Evolutionary conservation across 92 coral and sea anemone species (phyloP).

Genomic region (Bergia sp.): DNA sequence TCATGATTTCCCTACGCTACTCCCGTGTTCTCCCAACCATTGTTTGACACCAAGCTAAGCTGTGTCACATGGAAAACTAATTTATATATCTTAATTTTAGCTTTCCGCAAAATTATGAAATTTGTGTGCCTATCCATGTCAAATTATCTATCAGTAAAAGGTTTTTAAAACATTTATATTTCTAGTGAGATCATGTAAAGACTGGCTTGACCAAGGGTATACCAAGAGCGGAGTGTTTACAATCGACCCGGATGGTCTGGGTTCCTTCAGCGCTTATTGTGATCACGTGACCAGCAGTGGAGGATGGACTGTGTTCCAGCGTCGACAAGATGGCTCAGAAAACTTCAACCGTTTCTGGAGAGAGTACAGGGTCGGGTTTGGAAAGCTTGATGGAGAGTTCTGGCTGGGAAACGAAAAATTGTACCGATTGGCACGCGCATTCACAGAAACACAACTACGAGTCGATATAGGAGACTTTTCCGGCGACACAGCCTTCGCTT

Average conservation of each 20-base stretch:
- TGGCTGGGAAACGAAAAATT: conserved; percentile 48
- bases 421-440: conserved; percentile 22
- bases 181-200: conserved; percentile 33
- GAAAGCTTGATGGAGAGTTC: conserved; percentile 30
- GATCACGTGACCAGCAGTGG: conserved; percentile 38
- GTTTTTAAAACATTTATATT: background rate
- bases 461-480: conserved; percentile 14
- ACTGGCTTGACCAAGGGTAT: conserved; percentile 12
- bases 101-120: too few species aligned
- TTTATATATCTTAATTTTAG: too few species aligned
- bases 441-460: conserved; percentile 17
- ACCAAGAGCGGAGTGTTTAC: conserved; percentile 6
- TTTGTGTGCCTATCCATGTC: too few species aligned
- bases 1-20: too few species aligned
- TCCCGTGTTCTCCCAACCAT: too few species aligned
- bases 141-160: background rate
- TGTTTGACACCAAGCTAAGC: too few species aligned
- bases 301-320: conserved; percentile 51
- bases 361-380: conserved; percentile 36
- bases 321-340: conserved; percentile 15
- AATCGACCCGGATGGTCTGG: conserved; percentile 35
- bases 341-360: conserved; percentile 37
- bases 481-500: background rate
- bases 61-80: too few species aligned
- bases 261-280: conserved; percentile 15